phyloP scores from a whole-genome alignment of 2,797 vertebrate species.

The Ceyx erithaca region DNA sequence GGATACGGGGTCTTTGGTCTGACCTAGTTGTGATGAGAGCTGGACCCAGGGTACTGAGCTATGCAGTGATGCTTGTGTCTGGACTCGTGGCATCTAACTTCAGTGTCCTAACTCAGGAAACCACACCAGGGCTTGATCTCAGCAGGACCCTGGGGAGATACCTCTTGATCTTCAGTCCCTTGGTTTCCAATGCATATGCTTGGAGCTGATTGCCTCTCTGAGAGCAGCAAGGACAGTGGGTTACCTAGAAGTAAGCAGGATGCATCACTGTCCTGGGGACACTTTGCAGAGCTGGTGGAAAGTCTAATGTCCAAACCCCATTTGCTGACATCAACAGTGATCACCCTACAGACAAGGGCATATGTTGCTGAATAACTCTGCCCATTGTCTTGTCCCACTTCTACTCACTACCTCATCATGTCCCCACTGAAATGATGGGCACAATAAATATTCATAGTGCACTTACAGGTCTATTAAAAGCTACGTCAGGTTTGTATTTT shows the following conservation, averaged over 20 bases:
- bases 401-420: not conserved
- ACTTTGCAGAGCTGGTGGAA: not conserved
- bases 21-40: not conserved
- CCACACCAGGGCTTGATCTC: not conserved
- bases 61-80: not conserved
- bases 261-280: accelerated
- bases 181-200: accelerated
- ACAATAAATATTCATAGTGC: constrained; percentile 59
- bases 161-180: not conserved
- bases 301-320: not conserved
- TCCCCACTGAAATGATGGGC: not conserved
- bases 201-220: not conserved
- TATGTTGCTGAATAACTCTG: not conserved
- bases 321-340: not conserved
- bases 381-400: not conserved
- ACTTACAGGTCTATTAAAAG: constrained; percentile 69
- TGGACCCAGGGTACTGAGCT: not conserved
- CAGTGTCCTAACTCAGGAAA: not conserved
- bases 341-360: not conserved
- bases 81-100: not conserved
- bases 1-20: not conserved
- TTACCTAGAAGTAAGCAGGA: not conserved
- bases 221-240: accelerated
- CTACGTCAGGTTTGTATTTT: not conserved
- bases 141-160: not conserved